These are phyloP conservation scores for Pungitius pungitius DNA, from an alignment of 2,113 vertebrate species.

Conservation along the genomic window DNA sequence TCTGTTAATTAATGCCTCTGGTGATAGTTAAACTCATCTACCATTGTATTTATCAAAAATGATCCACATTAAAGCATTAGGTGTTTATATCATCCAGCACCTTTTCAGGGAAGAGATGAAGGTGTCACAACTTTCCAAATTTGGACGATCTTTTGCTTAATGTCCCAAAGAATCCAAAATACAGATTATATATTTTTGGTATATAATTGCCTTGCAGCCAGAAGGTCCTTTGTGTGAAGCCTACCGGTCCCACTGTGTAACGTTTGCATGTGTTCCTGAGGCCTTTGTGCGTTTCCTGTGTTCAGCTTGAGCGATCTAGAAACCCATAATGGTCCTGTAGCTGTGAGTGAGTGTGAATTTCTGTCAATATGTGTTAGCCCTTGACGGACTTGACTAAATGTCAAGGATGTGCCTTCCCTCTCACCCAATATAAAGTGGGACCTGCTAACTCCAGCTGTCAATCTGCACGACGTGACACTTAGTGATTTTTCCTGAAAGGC, in stretches of 20 bases:
- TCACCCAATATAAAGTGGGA: background rate
- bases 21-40: slow-evolving; percentile 42
- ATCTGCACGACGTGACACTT: background rate
- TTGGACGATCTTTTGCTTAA: background rate
- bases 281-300: slow-evolving; percentile 10
- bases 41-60: background rate
- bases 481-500: too few species aligned
- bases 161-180: background rate
- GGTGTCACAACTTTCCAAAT: background rate
- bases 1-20: background rate
- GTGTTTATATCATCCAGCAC: background rate
- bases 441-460: background rate
- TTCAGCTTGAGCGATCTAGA: slow-evolving; percentile 40
- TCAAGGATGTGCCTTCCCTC: slow-evolving; percentile 39
- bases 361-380: slow-evolving; percentile 44
- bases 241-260: slow-evolving; percentile 1
- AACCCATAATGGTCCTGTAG: slow-evolving; percentile 33
- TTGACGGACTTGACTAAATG: slow-evolving; percentile 48
- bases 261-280: background rate
- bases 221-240: slow-evolving; percentile 8
- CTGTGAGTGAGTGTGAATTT: slow-evolving; percentile 55
- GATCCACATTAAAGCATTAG: background rate
- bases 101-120: background rate
- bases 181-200: background rate
- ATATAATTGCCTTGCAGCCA: background rate